Base-by-base conservation (phyloP, 2,797 vertebrate genomes). In the Oreortyx pictus region DNA sequence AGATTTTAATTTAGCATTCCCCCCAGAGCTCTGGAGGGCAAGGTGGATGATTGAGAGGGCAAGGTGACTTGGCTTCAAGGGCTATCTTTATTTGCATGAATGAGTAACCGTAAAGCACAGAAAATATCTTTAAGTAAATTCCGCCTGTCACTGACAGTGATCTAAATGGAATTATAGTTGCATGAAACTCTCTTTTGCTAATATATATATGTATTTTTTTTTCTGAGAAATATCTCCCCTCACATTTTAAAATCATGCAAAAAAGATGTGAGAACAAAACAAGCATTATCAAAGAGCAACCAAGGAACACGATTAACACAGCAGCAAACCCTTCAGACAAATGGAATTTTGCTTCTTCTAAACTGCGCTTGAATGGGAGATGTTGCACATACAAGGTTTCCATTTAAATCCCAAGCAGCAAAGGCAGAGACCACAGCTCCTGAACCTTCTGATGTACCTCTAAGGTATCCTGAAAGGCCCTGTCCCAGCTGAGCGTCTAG, bases 1-100 rank as follows among this genome's bases (percentile, higher is more conserved):
- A 97, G 97, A 97, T 97, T 97, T 98, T 98, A 98, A 97, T 98
- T 97, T 98, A 97, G 97, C 97, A 97, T 97, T 97, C 97, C 96
- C 96, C 96, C 97, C 97, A 97, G 97, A 97, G 96, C 97, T 97
- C 97, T 97, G 96, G 97, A 97, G 97, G 97, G 97, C 97, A 97
- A 97, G 97, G 97, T 97, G 96, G 97, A 96, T 96, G 96, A 97
- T 97, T 97, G 97, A 96, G 94, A 97, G 97, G 97, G 97, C 97
- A 97, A 97, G 97, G 97, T 97, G 97, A 97, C 96, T 97, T 96
- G 96, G 97, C 97, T 97, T 97, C 97, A 97, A 97, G 97, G 97
- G 97, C 97, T 97, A 95, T 97, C 96, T 97, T 97, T 97, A 97
- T 98, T 98, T 98, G 97, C 97, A 97, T 97, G 97, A 98, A 98